Percentiles rank a stretch among this genome's conserved stretches.
phyloP scores from a whole-genome alignment of 2,888 invertebrate species.

The Syrista parreyssii region DNA sequence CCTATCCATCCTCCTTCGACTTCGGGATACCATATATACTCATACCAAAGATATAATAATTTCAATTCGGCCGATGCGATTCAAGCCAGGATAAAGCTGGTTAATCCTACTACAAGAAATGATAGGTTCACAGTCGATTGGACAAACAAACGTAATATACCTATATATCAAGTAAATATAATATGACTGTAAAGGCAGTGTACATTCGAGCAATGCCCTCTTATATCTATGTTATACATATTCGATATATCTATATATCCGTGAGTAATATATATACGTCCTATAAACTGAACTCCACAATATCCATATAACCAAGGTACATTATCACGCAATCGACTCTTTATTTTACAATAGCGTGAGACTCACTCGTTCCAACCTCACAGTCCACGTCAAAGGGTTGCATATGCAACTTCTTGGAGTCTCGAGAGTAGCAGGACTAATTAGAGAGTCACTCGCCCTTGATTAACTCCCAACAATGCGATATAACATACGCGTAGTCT shows the following conservation, averaged over 20 bases:
- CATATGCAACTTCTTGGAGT: constrained; percentile 33
- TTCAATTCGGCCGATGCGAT: neutral
- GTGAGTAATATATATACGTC: neutral
- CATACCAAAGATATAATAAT: neutral
- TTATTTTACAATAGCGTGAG: neutral
- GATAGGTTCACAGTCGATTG: neutral
- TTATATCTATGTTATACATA: neutral
- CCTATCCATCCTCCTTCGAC: constrained; percentile 27
- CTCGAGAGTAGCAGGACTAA: constrained; percentile 48
- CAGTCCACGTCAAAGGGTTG: neutral
- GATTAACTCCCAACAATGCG: neutral
- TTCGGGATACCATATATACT: constrained; percentile 2
- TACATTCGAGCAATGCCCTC: neutral
- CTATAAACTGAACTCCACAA: neutral
- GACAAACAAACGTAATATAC: neutral
- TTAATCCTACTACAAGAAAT: neutral
- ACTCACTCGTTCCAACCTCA: neutral
- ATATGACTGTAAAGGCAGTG: neutral
- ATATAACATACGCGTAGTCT: neutral
- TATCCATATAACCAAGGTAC: neutral
- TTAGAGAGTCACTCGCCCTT: constrained; percentile 47
- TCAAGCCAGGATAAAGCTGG: neutral
- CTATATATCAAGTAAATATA: neutral
- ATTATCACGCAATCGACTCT: neutral
- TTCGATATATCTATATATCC: neutral